These are phyloP conservation scores for Anolis sagrei DNA, from an alignment of 2,113 vertebrate species.

Conservation along the genomic window DNA sequence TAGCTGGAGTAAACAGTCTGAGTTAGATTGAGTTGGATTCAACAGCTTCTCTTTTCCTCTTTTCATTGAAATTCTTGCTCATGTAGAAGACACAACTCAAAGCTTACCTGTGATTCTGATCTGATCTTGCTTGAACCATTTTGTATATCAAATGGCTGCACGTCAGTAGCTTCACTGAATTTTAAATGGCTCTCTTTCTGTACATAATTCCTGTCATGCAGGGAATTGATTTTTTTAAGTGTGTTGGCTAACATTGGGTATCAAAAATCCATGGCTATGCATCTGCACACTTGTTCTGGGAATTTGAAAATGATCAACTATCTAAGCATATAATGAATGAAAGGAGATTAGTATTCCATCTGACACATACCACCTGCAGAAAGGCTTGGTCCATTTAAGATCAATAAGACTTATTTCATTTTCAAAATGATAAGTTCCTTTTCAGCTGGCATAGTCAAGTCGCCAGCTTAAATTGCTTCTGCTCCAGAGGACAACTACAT, in stretches of 20 bases:
- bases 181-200: background rate
- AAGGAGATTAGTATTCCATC: constrained; percentile 3
- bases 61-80: background rate
- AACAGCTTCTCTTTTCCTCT: no score
- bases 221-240: background rate
- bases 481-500: constrained; percentile 11
- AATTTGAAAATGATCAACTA: constrained; percentile 20
- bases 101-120: background rate
- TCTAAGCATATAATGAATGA: constrained; percentile 28
- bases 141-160: constrained; percentile 5
- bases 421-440: constrained; percentile 27
- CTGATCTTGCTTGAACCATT: background rate
- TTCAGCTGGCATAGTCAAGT: constrained; percentile 11
- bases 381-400: background rate
- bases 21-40: background rate
- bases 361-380: constrained; percentile 12
- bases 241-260: background rate
- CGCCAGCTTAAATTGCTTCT: constrained; percentile 25
- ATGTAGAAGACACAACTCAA: background rate
- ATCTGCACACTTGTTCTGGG: constrained; percentile 22
- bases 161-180: background rate
- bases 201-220: background rate
- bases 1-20: background rate
- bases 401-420: constrained; percentile 32
- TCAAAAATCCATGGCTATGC: background rate